Conservation (phyloP, 2,113 vertebrate genomes). For the Damaliscus lunatus region DNA sequence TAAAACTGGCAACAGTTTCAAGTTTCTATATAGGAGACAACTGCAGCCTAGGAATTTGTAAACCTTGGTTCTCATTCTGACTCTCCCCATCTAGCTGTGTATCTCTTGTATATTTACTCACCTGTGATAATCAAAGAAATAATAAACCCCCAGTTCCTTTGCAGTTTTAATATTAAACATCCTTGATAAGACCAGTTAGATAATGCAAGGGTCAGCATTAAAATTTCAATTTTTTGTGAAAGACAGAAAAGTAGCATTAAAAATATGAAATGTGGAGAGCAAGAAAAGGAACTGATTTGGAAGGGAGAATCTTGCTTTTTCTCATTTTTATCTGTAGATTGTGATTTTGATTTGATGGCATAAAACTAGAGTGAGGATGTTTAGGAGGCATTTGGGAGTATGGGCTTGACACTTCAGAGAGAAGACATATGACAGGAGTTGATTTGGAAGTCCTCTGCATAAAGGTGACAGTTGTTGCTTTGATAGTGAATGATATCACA, state of each 20-base stretch:
- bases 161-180: neutral
- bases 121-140: neutral
- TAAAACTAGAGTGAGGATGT: neutral
- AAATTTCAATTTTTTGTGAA: neutral
- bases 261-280: neutral
- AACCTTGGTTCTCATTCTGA: neutral
- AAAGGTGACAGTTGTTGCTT: neutral
- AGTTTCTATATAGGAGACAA: neutral
- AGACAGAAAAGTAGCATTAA: neutral
- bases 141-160: neutral
- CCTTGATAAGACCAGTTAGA: neutral
- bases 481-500: neutral
- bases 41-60: rapidly evolving
- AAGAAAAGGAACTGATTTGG: neutral
- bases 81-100: neutral
- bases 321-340: neutral
- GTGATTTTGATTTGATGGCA: neutral
- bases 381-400: neutral
- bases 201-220: neutral
- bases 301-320: neutral
- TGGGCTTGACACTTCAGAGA: neutral
- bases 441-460: neutral
- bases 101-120: neutral
- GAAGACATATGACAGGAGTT: neutral
- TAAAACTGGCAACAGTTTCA: neutral